phyloP scores from a whole-genome alignment of 2,113 vertebrate species.

The Recurvirostra avosetta region DNA sequence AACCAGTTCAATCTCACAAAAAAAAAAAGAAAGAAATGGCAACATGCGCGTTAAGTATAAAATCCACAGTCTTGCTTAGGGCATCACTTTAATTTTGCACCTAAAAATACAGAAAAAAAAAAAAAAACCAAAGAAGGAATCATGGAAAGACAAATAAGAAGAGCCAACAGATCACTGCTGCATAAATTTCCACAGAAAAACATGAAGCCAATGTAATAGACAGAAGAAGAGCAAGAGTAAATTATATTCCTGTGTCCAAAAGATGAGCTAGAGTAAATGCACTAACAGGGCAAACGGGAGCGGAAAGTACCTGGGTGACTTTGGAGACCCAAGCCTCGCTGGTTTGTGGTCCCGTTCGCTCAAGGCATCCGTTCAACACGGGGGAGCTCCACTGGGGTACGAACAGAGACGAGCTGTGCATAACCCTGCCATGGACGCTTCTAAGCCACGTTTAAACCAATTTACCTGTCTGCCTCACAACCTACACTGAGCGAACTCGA shows the following conservation, averaged over 20 bases:
- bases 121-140: background rate
- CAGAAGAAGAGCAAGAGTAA: background rate
- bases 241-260: background rate
- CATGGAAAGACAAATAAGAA: fast-evolving
- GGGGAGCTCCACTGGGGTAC: fast-evolving
- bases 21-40: background rate
- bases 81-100: too few species aligned
- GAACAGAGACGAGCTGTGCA: fast-evolving
- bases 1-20: background rate
- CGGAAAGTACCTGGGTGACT: fast-evolving
- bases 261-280: fast-evolving
- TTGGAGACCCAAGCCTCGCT: fast-evolving
- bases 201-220: fast-evolving
- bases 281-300: fast-evolving
- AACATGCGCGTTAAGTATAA: background rate
- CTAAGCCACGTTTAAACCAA: fast-evolving
- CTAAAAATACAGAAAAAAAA: background rate
- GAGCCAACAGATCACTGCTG: background rate
- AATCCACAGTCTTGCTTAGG: background rate
- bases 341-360: background rate
- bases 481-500: fast-evolving
- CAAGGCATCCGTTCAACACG: fast-evolving
- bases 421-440: fast-evolving
- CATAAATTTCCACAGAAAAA: background rate
- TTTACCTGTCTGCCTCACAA: background rate